Base-by-base conservation (phyloP, 1,140 invertebrate species). In the Lordiphosa mommai region DNA sequence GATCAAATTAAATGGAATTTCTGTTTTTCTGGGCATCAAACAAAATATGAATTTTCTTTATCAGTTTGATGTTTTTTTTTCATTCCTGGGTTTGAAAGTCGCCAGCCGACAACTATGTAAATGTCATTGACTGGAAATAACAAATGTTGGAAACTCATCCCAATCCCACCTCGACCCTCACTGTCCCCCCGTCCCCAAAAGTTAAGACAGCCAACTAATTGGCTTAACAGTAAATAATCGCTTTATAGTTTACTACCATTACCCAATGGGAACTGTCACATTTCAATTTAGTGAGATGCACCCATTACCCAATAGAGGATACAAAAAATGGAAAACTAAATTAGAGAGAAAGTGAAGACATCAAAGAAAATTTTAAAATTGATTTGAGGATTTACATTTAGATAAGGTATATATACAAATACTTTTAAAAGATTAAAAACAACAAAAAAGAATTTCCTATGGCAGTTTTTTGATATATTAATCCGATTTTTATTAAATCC, bases 181-280 rank as follows among this genome's bases (percentile, higher is more conserved):
- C 43, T 34, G 34, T 50, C 16, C 20, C 12, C 10, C 13, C 20
- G 20, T 6, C 20, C 20, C 16, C 3, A 17, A 17, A 20, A 66
- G 50, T 61, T 17, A 32, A 9, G 1, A 9, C 46, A 12, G 17
- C 29, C 17, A 37, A 32, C 64, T 71, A 71, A 71, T 71, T 71
- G 67, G 67, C 67, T 71, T 67, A 71, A 67, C 64, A 71, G 63
- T 71, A 71, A 61, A 61, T 70, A 70, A 71, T 57, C 67, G 58
- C 58, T 63, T 67, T 63, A 68, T 44, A 23, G 12, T 16, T 46
- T 32, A 14, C 48, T 29, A 38, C 29, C 37, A 37, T 41, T 47
- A 51, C 32, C 50, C 40, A 41, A 29, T 30, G 9, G 16, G 47
- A 30, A 47, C 29, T 32, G 61, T 70, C 61, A 61, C 66, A 57